Base-by-base conservation (phyloP, 2,113 vertebrate species). In the Hyperoodon ampullatus region DNA sequence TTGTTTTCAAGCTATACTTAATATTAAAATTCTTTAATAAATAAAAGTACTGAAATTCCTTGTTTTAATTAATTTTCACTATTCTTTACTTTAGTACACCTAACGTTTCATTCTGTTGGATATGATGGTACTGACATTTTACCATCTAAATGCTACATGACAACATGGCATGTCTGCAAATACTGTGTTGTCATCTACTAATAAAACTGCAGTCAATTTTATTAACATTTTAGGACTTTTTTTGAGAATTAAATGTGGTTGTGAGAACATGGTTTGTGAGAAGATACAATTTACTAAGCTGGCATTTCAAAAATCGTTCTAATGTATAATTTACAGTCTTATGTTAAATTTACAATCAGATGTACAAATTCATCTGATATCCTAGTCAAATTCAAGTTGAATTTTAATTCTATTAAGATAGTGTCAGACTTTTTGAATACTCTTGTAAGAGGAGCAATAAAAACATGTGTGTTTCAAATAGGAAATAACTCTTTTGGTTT, bases 201-300 rank as follows among this genome's bases (percentile, higher is more conserved):
- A 68, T 84, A 95, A 92, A 90, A 80, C 6, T 74, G 33, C 42
- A 85, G 21, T 65, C n/a, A 61, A 14, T 88, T 93, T 90, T 90
- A 70, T 92, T 35, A 68, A 88, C 33, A 90, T 90, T 90, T 87
- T 80, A 78, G 21, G 71, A 88, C 19, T 53, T 80, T 63, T 58
- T 96, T 90, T 81, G 26, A 80, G 30, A 93, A 94, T 90, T 97
- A 71, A 94, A 71, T 95, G 9, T 71, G 77, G 12, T 55, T 80
- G 10, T 94, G 14, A n/a, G 10, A 60, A 90, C 35, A 83, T 94
- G 26, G 19, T 78, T 94, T 92, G 55, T 90, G 53, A 95, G 42
- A 90, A 75, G 15, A 80, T 68, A 24, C n/a, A 78, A 84, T 85
- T 94, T 75, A 66, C 58, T 75, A 95, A 93, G 33, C 50, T 95